These are phyloP conservation scores for Microdon myrmicae DNA, from an alignment of 2,888 invertebrate genomes.

Conservation along the genomic window DNA sequence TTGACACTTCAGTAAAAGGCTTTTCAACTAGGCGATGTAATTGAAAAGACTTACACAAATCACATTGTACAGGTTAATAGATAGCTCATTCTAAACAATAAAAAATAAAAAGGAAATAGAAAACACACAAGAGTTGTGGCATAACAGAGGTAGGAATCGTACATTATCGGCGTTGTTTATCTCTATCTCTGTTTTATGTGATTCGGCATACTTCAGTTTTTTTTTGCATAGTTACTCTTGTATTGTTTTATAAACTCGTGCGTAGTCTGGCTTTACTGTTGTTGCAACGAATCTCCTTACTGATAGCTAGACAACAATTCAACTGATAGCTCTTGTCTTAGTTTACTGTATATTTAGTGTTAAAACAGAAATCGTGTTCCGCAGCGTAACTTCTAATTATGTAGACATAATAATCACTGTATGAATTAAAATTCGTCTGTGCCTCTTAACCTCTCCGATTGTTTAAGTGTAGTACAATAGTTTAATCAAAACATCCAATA, in stretches of 20 bases:
- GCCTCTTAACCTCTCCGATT: background rate
- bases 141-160: too few relatives aligned
- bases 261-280: conserved; percentile 9
- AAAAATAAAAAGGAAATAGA: conserved; percentile 1
- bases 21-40: too few relatives aligned
- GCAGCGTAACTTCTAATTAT: too few relatives aligned
- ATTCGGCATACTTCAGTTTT: conserved; percentile 1
- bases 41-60: too few relatives aligned
- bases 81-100: too few relatives aligned
- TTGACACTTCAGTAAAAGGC: too few relatives aligned
- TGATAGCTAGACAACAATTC: conserved; percentile 9
- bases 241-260: conserved; percentile 2
- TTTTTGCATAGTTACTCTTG: conserved; percentile 1
- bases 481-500: conserved; percentile 6
- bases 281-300: conserved; percentile 11
- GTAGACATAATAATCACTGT: too few relatives aligned
- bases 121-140: too few relatives aligned
- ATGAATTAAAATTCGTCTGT: too few relatives aligned
- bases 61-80: too few relatives aligned
- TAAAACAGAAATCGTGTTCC: background rate
- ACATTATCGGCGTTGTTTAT: conserved; percentile 27
- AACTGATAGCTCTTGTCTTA: conserved; percentile 1
- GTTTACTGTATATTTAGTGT: conserved; percentile 1
- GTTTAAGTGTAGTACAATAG: background rate
- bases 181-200: conserved; percentile 16